Evolutionary conservation across 1,140 invertebrate species (phyloP).

Genomic region (Drosophila sp.): DNA sequence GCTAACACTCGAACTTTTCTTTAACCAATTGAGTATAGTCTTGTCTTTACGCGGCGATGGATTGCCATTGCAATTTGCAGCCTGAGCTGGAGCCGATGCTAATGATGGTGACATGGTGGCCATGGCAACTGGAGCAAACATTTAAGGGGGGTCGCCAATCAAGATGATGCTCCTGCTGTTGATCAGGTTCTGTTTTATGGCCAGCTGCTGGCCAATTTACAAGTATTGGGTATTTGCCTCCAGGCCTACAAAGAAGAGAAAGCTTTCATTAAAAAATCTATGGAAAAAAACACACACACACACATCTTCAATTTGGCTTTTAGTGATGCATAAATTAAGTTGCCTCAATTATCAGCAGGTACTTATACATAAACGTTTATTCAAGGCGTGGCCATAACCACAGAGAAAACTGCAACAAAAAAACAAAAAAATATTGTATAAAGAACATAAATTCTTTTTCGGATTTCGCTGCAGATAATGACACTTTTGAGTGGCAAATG

Average conservation of each 20-base stretch:
- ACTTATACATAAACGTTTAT: not conserved
- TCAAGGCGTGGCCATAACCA: not conserved
- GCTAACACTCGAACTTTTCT: slow-evolving; percentile 47
- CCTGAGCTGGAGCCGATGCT: slow-evolving; percentile 41
- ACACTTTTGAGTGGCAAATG: too few relatives aligned
- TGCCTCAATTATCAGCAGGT: slow-evolving; percentile 16
- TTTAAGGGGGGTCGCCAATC: slow-evolving; percentile 30
- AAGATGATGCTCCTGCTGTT: slow-evolving; percentile 28
- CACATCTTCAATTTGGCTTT: slow-evolving; percentile 28
- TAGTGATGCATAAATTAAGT: slow-evolving; percentile 36
- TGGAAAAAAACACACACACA: not conserved
- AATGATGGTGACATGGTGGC: slow-evolving; percentile 45
- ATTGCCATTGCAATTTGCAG: slow-evolving; percentile 49
- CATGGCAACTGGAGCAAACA: slow-evolving; percentile 41
- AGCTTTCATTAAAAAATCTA: slow-evolving; percentile 56
- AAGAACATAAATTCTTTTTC: not conserved
- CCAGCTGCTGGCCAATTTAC: slow-evolving; percentile 44
- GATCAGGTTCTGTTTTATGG: slow-evolving; percentile 21
- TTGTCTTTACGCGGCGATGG: slow-evolving; percentile 69
- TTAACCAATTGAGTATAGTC: slow-evolving; percentile 73
- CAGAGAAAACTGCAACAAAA: not conserved
- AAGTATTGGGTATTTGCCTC: slow-evolving; percentile 36
- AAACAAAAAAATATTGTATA: not conserved
- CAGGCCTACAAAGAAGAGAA: slow-evolving; percentile 65
- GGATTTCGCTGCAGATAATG: too few relatives aligned